Percentiles rank a stretch among this genome's conserved stretches.
phyloP scores from a whole-genome alignment of 92 coral and sea anemone species.

The Parazoanthus darwini region DNA sequence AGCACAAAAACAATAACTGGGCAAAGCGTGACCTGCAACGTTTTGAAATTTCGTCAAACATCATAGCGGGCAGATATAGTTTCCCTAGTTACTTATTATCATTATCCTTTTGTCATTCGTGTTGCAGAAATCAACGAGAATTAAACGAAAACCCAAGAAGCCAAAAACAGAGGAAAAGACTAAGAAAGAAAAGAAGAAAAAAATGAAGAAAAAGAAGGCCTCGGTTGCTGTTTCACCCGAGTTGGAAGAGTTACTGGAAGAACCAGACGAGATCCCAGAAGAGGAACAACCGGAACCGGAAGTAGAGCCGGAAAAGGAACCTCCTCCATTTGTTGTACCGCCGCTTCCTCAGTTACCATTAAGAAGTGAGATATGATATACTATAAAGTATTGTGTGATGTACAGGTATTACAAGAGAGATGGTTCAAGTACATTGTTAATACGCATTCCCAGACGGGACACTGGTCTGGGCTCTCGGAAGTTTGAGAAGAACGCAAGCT shows the following conservation, averaged over 20 bases:
- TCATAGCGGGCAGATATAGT: not conserved
- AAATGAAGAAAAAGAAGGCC: constrained; percentile 56
- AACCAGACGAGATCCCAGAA: constrained; percentile 55
- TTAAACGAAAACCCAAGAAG: constrained; percentile 60
- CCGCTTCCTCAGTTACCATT: constrained; percentile 20
- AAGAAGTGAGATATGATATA: not conserved
- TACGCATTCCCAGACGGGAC: too few species aligned
- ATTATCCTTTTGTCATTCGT: not conserved
- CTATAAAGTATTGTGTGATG: too few species aligned
- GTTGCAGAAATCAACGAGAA: constrained; percentile 54
- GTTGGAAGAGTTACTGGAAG: constrained; percentile 55
- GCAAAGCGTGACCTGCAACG: too few species aligned
- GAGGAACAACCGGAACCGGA: constrained; percentile 63
- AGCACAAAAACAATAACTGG: too few species aligned
- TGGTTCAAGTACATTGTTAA: too few species aligned
- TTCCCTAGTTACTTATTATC: not conserved
- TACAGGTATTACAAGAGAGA: too few species aligned
- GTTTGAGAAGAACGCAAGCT: too few species aligned
- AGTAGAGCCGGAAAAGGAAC: constrained; percentile 17
- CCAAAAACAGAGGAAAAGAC: constrained; percentile 64
- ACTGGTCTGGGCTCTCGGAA: too few species aligned
- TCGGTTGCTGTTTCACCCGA: constrained; percentile 29
- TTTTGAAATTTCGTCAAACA: not conserved
- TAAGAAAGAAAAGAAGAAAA: constrained; percentile 62
- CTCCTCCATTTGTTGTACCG: constrained; percentile 31